phyloP scores from a whole-genome alignment of 2,888 invertebrate species.

The Cyclophora punctaria region DNA sequence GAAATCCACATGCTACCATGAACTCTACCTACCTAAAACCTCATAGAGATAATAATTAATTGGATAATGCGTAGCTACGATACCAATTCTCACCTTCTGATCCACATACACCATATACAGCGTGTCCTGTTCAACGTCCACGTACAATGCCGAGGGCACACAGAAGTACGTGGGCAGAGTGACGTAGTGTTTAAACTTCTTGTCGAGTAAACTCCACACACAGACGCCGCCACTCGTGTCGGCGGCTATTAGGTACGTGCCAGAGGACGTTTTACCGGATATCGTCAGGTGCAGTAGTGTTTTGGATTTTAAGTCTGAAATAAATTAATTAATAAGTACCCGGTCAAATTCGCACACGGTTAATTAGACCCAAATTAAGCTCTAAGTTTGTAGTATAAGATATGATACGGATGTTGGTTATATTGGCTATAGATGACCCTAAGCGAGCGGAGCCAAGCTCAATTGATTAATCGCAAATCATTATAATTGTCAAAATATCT shows the following conservation, averaged over 20 bases:
- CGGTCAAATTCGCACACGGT: too few relatives aligned
- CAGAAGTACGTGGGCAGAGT: slow-evolving; percentile 82
- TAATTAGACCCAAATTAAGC: too few relatives aligned
- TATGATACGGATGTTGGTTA: too few relatives aligned
- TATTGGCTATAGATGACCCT: too few relatives aligned
- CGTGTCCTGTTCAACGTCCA: slow-evolving; percentile 75
- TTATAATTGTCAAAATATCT: too few relatives aligned
- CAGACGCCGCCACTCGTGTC: slow-evolving; percentile 79
- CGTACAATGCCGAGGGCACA: slow-evolving; percentile 81
- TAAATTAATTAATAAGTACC: not conserved
- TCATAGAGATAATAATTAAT: too few relatives aligned
- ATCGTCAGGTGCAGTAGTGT: slow-evolving; percentile 62
- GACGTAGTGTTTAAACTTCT: slow-evolving; percentile 56
- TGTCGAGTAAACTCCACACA: slow-evolving; percentile 72
- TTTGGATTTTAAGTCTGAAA: slow-evolving; percentile 73
- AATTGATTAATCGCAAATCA: too few relatives aligned
- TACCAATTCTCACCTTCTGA: slow-evolving; percentile 76
- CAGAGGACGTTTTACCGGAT: slow-evolving; percentile 32
- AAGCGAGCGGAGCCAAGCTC: too few relatives aligned
- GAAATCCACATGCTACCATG: too few relatives aligned
- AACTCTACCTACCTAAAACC: too few relatives aligned
- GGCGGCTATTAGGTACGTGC: slow-evolving; percentile 77
- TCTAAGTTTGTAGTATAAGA: too few relatives aligned
- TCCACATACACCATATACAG: slow-evolving; percentile 86
- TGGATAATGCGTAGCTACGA: too few relatives aligned